phyloP scores from a whole-genome alignment of 2,113 vertebrate species.

The Cynopterus brachyotis region DNA sequence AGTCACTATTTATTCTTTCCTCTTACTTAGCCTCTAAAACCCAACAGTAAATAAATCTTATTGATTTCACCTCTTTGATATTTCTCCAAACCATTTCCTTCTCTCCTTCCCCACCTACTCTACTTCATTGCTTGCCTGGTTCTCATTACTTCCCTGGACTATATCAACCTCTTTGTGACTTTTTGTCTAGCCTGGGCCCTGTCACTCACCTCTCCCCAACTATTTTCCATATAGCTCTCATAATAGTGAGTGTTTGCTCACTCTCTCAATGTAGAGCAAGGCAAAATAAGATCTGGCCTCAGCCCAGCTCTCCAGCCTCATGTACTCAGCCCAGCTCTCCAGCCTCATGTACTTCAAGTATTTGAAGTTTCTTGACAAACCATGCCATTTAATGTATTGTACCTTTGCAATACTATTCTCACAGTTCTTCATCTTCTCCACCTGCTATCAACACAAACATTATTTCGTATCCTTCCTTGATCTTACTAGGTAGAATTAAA shows the following conservation, averaged over 20 bases:
- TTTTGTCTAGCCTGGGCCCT: background rate
- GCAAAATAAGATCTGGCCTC: background rate
- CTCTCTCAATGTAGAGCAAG: background rate
- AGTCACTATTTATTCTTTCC: background rate
- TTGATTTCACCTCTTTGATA: background rate
- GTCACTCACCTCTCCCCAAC: background rate
- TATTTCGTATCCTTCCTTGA: background rate
- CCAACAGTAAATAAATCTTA: background rate
- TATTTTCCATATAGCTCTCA: background rate
- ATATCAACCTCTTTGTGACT: background rate
- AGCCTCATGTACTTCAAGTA: background rate
- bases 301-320: background rate
- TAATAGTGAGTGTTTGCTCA: too few relatives aligned
- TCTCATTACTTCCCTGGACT: background rate
- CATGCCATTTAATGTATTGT: background rate
- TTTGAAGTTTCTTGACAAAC: background rate
- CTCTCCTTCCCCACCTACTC: background rate
- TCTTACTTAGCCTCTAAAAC: background rate
- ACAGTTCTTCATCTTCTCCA: background rate
- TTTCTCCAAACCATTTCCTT: background rate
- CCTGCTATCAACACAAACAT: background rate
- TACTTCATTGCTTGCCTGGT: background rate
- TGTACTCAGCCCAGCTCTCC: background rate
- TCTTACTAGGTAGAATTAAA: conserved; percentile 4
- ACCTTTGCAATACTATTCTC: background rate